These are phyloP conservation scores for Toxotes chatareus DNA, from an alignment of 2,113 vertebrate species.

Conservation along the genomic window DNA sequence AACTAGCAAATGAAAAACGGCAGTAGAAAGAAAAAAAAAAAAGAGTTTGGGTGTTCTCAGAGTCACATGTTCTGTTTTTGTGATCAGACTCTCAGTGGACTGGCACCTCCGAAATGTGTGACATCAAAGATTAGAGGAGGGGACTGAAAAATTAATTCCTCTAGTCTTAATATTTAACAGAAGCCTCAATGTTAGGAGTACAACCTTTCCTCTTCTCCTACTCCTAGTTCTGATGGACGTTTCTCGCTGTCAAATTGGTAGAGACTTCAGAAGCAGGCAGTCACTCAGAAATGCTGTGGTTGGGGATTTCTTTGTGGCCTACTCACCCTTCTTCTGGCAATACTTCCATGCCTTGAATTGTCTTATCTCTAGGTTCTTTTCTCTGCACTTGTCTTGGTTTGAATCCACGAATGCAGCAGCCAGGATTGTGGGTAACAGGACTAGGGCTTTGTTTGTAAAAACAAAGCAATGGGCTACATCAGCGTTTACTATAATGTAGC, in stretches of 20 bases:
- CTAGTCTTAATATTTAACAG: constrained; percentile 76
- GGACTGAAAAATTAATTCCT: constrained; percentile 70
- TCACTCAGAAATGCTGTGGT: constrained; percentile 40
- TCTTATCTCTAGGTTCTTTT: constrained; percentile 28
- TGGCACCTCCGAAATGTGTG: constrained; percentile 35
- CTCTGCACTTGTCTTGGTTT: constrained; percentile 33
- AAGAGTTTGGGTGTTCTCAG: not conserved
- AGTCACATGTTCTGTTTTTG: constrained; percentile 34
- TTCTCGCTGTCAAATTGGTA: constrained; percentile 37
- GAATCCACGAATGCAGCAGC: constrained; percentile 45
- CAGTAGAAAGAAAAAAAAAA: not conserved
- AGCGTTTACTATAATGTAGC: constrained; percentile 65
- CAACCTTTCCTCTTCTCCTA: constrained; percentile 48
- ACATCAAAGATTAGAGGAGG: constrained; percentile 54
- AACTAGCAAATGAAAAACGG: constrained; percentile 10
- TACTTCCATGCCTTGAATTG: constrained; percentile 31
- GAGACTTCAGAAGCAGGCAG: constrained; percentile 32
- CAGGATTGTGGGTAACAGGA: constrained; percentile 42
- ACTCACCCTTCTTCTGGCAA: constrained; percentile 25
- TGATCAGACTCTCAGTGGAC: constrained; percentile 30
- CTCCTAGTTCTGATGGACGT: constrained; percentile 36
- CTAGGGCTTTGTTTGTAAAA: constrained; percentile 64
- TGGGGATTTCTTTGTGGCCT: constrained; percentile 38
- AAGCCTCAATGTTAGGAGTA: constrained; percentile 50
- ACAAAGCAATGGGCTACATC: constrained; percentile 71